Evolutionary conservation across 2,888 invertebrate species (phyloP), one percentile per base, ranked within the genome.

Genomic region (Cryptocephalus moraei): DNA sequence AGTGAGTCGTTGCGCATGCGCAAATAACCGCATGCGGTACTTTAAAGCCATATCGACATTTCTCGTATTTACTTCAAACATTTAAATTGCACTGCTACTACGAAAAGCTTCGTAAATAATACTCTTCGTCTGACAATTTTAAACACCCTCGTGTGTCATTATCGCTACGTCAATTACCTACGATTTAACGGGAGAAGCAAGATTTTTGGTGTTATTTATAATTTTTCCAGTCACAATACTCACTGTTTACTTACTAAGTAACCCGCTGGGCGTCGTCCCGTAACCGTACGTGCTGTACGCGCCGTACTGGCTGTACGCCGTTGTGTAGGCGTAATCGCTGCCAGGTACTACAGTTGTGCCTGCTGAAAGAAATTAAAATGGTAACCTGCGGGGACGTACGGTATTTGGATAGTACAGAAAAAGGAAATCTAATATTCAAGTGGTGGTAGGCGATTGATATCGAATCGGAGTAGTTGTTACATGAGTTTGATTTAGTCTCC

Each of bases 231-330:
- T 36, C 36, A 63, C 57, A 66, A 77, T 77, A 77, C 77, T 78
- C 77, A 77, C 77, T 77, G 75, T 77, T 77, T 78, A 78, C 77
- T 78, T 78, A 81, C 81, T 81, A 75, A 81, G 78, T 73, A 81
- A 77, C 73, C 80, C 80, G 73, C 78, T 75, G 74, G 77, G 72
- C 63, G 79, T 74, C 61, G 78, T 73, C 57, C 80, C 78, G 60
- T 81, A 80, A 49, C 80, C 79, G 60, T 81, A 80, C 49, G 81
- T 78, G 50, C 79, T 78, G 53, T 78, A 77, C 49, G 85, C 80
- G 48, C 85, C 83, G 68, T 87, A 87, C 65, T 86, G 81, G 58
- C 79, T 75, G 75, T 90, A 90, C 55, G 81, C 79, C 48, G 84
- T 80, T 65, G 80, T 82, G 65, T 85, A 85, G 33, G 83, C 77